Evolutionary conservation across 2,113 vertebrate genomes (phyloP).

Genomic region (Podarcis muralis): DNA sequence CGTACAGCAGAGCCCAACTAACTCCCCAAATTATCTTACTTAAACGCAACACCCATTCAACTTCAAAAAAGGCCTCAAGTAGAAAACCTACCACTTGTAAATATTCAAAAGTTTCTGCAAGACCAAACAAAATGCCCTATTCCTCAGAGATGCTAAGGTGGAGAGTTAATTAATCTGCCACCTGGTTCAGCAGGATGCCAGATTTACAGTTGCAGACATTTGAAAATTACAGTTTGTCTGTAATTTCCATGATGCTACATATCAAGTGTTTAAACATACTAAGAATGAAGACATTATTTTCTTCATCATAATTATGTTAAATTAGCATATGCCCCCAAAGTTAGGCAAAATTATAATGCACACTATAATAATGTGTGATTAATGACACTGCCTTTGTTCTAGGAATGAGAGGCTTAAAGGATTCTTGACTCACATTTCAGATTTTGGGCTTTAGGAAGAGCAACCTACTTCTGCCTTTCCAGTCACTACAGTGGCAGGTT

Average conservation of each 20-base stretch:
- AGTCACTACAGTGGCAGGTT: slow-evolving; percentile 37
- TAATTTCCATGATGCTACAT: slow-evolving; percentile 46
- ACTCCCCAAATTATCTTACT: slow-evolving; percentile 55
- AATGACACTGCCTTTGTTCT: slow-evolving; percentile 19
- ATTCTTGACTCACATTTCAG: slow-evolving; percentile 45
- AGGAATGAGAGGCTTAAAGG: slow-evolving; percentile 35
- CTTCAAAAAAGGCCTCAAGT: slow-evolving; percentile 42
- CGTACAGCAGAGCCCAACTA: slow-evolving; percentile 62
- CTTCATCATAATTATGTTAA: slow-evolving; percentile 26
- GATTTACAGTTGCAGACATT: slow-evolving; percentile 53
- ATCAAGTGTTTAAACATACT: slow-evolving; percentile 55
- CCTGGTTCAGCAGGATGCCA: slow-evolving; percentile 53
- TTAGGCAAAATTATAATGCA: background rate
- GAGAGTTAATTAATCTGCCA: slow-evolving; percentile 67
- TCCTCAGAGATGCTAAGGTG: slow-evolving; percentile 49
- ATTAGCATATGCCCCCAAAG: slow-evolving; percentile 35
- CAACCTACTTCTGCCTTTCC: slow-evolving; percentile 27
- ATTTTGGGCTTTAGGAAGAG: slow-evolving; percentile 52
- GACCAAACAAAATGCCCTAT: slow-evolving; percentile 53
- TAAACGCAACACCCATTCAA: slow-evolving; percentile 43
- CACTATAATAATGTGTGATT: background rate
- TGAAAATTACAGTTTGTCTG: slow-evolving; percentile 38
- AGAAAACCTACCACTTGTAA: slow-evolving; percentile 55
- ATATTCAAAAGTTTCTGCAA: slow-evolving; percentile 55
- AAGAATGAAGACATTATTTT: slow-evolving; percentile 57